Percentiles rank a stretch among this genome's conserved stretches.
These are phyloP conservation scores for Eurystomus gularis DNA, from an alignment of 2,113 vertebrate genomes.

Conservation along the genomic window DNA sequence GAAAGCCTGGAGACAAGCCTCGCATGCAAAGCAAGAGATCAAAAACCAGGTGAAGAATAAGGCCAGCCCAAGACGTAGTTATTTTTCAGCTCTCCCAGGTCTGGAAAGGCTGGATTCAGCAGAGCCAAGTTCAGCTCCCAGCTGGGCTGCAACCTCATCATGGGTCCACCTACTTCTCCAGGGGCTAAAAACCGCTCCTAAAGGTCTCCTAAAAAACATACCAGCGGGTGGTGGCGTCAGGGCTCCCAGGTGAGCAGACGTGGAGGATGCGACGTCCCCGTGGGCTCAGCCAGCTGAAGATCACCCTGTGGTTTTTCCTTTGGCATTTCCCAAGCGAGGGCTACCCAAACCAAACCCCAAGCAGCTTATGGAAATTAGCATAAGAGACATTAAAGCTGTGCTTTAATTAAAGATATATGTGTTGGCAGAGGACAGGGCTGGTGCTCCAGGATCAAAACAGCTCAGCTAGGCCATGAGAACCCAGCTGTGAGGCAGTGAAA, in stretches of 20 bases:
- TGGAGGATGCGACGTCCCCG: background rate
- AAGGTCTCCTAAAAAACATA: background rate
- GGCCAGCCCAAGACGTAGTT: background rate
- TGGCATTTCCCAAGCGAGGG: conserved; percentile 44
- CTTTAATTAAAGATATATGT: conserved; percentile 45
- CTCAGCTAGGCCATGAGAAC: conserved; percentile 13
- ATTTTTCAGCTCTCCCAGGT: background rate
- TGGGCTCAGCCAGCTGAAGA: background rate
- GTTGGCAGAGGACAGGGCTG: conserved; percentile 24
- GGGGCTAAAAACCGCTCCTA: background rate
- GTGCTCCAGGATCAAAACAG: conserved; percentile 37
- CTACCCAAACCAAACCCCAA: conserved; percentile 19
- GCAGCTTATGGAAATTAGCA: conserved; percentile 28
- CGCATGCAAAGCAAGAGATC: conserved; percentile 39
- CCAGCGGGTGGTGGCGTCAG: background rate
- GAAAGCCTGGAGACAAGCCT: conserved; percentile 21
- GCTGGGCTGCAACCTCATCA: background rate
- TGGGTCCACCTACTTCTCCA: background rate
- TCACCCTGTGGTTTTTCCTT: conserved; percentile 46
- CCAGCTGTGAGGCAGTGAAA: background rate
- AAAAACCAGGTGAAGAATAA: conserved; percentile 26
- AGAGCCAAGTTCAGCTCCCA: background rate
- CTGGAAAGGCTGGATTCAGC: conserved; percentile 6
- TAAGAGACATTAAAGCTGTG: conserved; percentile 48
- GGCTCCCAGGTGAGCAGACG: background rate